These are phyloP conservation scores for Brachionus plicatilis DNA, from an alignment of 1,140 invertebrate species.

Conservation along the genomic window DNA sequence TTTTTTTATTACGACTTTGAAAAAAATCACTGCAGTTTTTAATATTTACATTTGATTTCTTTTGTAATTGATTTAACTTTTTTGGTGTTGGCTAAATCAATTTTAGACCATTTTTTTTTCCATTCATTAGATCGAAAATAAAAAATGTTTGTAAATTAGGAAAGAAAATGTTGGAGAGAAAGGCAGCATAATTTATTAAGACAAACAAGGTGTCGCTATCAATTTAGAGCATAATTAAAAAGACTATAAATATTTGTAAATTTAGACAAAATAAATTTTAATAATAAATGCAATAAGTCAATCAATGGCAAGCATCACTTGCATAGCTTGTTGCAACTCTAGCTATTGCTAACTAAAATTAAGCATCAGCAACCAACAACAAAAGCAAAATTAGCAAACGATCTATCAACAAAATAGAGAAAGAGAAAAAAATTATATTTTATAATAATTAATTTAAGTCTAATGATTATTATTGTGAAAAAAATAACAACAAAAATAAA, in stretches of 20 bases:
- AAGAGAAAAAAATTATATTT: background rate
- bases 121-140: too few species aligned
- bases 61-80: too few species aligned
- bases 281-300: conserved; percentile 19
- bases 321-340: background rate
- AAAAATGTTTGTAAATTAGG: too few species aligned
- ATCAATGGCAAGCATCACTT: background rate
- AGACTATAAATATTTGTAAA: background rate
- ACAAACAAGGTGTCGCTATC: background rate
- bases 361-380: background rate
- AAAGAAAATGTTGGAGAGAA: too few species aligned
- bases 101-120: too few species aligned
- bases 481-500: background rate
- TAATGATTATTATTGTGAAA: background rate
- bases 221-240: background rate
- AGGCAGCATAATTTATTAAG: background rate
- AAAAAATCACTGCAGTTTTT: too few species aligned
- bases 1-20: too few species aligned
- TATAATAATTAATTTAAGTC: background rate
- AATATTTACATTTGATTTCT: too few species aligned
- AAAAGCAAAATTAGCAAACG: background rate
- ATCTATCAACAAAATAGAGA: background rate
- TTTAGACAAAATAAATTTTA: background rate
- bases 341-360: background rate
- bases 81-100: too few species aligned